These are phyloP conservation scores for Pollenia angustigena DNA, from an alignment of 2,888 invertebrate species.

Conservation along the genomic window DNA sequence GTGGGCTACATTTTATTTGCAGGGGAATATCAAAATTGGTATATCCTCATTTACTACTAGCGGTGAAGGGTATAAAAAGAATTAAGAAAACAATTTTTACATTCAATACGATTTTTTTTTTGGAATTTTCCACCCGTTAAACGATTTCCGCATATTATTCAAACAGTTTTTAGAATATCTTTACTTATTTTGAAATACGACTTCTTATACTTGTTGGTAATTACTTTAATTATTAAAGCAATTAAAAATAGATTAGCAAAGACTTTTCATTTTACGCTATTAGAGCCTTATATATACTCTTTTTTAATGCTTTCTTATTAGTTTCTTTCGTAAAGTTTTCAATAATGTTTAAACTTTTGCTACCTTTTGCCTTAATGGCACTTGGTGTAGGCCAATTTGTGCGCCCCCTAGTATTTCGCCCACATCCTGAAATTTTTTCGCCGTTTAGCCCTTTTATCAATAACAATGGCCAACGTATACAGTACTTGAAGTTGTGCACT, in stretches of 20 bases:
- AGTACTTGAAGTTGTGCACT: constrained; percentile 64
- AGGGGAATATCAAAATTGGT: too few relatives aligned
- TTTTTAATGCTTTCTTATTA: background rate
- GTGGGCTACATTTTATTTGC: too few relatives aligned
- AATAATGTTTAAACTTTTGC: constrained; percentile 39
- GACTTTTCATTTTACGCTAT: background rate
- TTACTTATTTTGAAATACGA: too few relatives aligned
- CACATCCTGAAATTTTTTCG: background rate
- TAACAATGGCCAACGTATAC: constrained; percentile 7
- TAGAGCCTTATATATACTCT: constrained; percentile 43
- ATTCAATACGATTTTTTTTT: too few relatives aligned
- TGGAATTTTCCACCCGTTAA: too few relatives aligned
- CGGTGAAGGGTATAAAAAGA: too few relatives aligned
- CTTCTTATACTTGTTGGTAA: background rate
- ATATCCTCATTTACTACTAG: too few relatives aligned
- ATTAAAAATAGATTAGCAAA: constrained; percentile 63
- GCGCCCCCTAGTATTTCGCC: constrained; percentile 9
- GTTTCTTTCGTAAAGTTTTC: background rate
- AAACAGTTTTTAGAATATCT: too few relatives aligned
- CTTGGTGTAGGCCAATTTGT: constrained; percentile 31
- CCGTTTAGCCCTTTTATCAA: background rate
- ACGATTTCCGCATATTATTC: too few relatives aligned
- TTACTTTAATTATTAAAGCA: constrained; percentile 6
- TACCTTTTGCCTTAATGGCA: constrained; percentile 23
- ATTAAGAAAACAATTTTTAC: too few relatives aligned